phyloP scores from a whole-genome alignment of 2,797 vertebrate species.

The Podarcis siculus region DNA sequence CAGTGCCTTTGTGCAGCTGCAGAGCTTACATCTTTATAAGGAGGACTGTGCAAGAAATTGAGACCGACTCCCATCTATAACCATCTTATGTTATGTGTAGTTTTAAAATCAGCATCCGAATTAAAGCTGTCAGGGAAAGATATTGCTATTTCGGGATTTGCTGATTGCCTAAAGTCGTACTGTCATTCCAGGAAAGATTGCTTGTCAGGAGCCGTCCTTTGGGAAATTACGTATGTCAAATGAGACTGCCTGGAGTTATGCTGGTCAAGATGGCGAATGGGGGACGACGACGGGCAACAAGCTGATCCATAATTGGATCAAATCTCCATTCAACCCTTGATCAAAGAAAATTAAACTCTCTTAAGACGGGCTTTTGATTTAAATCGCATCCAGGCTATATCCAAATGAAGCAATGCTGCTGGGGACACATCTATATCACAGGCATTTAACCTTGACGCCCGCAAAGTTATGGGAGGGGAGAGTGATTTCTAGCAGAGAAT shows the following conservation, averaged over 20 bases:
- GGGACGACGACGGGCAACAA: conserved; percentile 6
- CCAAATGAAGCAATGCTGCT: background rate
- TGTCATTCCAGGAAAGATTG: conserved; percentile 36
- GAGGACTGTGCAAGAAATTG: background rate
- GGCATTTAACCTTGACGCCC: background rate
- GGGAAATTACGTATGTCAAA: conserved; percentile 13
- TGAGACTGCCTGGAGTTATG: conserved; percentile 18
- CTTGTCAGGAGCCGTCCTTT: conserved; percentile 37
- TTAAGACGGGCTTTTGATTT: background rate
- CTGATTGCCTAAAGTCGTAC: conserved; percentile 25
- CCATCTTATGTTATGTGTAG: background rate
- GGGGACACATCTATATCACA: background rate
- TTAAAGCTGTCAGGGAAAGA: conserved; percentile 26
- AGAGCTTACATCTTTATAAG: conserved; percentile 13
- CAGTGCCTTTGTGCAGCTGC: background rate
- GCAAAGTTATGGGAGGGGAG: background rate
- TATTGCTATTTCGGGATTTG: conserved; percentile 37
- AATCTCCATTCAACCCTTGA: background rate
- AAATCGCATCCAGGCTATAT: background rate
- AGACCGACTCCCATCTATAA: conserved; percentile 24
- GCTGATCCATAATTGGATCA: conserved; percentile 27
- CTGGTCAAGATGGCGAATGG: conserved; percentile 1
- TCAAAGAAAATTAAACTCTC: background rate
- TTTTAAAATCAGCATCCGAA: conserved; percentile 26
- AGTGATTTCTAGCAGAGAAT: background rate